phyloP scores from a whole-genome alignment of 2,113 vertebrate genomes.

The Lanius collurio region DNA sequence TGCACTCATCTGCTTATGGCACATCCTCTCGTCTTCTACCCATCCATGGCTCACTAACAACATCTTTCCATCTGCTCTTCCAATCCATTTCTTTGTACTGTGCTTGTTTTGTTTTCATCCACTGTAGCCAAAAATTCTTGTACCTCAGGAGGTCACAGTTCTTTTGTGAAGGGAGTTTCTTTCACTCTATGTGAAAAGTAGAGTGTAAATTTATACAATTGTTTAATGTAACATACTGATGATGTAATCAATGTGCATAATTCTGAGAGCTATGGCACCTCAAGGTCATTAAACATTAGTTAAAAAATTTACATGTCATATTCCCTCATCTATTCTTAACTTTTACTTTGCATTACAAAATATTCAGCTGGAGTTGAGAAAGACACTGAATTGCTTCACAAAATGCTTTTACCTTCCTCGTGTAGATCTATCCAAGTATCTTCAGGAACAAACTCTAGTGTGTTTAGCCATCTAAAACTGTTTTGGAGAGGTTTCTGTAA shows the following conservation, averaged over 20 bases:
- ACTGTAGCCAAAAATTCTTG: background rate
- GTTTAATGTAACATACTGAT: background rate
- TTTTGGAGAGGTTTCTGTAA: background rate
- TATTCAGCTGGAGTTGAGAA: background rate
- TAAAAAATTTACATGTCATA: background rate
- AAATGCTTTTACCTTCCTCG: background rate
- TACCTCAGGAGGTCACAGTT: background rate
- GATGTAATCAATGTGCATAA: background rate
- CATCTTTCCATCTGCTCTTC: background rate
- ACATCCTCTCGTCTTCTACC: background rate
- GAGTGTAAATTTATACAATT: background rate
- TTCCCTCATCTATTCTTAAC: background rate
- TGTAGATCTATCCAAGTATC: background rate
- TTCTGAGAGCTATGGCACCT: background rate
- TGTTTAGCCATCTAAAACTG: background rate
- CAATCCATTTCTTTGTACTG: background rate
- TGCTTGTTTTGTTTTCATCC: background rate
- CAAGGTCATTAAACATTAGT: background rate
- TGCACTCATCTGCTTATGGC: background rate
- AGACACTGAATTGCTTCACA: background rate
- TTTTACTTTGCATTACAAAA: background rate
- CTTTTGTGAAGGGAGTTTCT: background rate
- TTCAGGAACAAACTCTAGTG: background rate
- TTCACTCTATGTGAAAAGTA: background rate
- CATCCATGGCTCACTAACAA: background rate